phyloP scores from a whole-genome alignment of 2,888 invertebrate genomes.

The Agrotis puta region DNA sequence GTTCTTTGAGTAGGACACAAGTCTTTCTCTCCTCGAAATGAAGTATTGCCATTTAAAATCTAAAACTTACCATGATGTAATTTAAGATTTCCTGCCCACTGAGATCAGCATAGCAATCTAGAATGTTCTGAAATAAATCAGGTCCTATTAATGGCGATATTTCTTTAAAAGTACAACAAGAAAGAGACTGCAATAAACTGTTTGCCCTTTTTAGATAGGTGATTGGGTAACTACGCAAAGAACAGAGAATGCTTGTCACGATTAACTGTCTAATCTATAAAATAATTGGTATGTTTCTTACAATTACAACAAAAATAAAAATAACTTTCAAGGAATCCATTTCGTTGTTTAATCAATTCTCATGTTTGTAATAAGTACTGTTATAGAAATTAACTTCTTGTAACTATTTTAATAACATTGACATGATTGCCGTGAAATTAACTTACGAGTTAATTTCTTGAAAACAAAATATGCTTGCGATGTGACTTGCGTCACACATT shows the following conservation, averaged over 20 bases:
- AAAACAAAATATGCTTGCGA: neutral
- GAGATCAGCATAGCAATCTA: slow-evolving; percentile 67
- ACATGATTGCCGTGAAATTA: slow-evolving; percentile 45
- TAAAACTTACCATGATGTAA: slow-evolving; percentile 10
- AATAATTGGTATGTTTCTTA: slow-evolving; percentile 28
- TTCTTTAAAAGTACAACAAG: neutral
- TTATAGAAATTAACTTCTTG: slow-evolving; percentile 10
- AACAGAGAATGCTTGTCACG: neutral
- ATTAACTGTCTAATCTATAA: neutral
- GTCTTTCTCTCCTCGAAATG: neutral
- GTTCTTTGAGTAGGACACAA: too few relatives aligned
- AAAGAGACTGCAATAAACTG: neutral
- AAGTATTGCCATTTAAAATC: neutral
- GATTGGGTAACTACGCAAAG: neutral
- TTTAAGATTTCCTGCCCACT: slow-evolving; percentile 41
- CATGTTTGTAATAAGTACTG: slow-evolving; percentile 8
- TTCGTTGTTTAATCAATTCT: slow-evolving; percentile 42
- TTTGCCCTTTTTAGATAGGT: neutral
- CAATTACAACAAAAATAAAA: slow-evolving; percentile 31
- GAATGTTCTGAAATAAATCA: slow-evolving; percentile 70
- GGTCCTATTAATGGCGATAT: neutral
- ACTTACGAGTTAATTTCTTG: slow-evolving; percentile 2
- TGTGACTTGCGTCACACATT: neutral
- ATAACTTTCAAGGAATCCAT: slow-evolving; percentile 45
- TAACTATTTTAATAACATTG: slow-evolving; percentile 24